Percentiles rank a stretch among this genome's conserved stretches.
phyloP scores from a whole-genome alignment of 1,140 invertebrate species.

The Drosophila sturtevanti region DNA sequence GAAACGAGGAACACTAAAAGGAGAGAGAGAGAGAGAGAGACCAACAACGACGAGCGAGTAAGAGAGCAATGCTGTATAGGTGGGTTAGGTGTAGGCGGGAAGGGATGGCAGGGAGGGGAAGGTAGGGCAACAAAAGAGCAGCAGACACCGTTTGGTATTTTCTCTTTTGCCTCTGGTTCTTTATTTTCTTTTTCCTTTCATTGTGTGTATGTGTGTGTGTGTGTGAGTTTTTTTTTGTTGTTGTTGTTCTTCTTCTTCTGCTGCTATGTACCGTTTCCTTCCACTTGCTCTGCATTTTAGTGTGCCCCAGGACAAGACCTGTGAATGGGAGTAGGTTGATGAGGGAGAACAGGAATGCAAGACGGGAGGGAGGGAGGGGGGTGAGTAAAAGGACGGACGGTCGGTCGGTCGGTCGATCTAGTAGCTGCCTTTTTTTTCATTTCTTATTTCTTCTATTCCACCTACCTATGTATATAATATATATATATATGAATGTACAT shows the following conservation, averaged over 20 bases:
- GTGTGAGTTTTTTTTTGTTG: neutral
- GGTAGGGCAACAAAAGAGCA: neutral
- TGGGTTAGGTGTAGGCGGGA: neutral
- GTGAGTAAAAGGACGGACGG: neutral
- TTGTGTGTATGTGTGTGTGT: too few relatives aligned
- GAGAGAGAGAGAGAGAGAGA: neutral
- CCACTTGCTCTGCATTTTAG: conserved; percentile 5
- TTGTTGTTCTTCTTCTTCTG: neutral
- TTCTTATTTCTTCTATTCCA: neutral
- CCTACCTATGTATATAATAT: neutral
- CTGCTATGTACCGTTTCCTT: neutral
- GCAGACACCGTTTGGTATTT: conserved; percentile 1
- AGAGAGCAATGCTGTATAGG: too few relatives aligned
- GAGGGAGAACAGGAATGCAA: too few relatives aligned
- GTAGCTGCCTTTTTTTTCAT: neutral
- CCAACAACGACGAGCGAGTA: too few relatives aligned
- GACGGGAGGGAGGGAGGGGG: too few relatives aligned
- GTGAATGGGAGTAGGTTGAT: neutral
- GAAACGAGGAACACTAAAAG: neutral
- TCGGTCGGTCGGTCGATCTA: neutral
- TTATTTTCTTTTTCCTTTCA: too few relatives aligned
- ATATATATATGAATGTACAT: neutral
- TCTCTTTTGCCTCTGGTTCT: neutral
- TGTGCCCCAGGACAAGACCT: conserved; percentile 10
- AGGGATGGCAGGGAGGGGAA: neutral